Evolutionary conservation across 2,113 vertebrate species (phyloP).

Genomic region (Brachionichthys hirsutus): DNA sequence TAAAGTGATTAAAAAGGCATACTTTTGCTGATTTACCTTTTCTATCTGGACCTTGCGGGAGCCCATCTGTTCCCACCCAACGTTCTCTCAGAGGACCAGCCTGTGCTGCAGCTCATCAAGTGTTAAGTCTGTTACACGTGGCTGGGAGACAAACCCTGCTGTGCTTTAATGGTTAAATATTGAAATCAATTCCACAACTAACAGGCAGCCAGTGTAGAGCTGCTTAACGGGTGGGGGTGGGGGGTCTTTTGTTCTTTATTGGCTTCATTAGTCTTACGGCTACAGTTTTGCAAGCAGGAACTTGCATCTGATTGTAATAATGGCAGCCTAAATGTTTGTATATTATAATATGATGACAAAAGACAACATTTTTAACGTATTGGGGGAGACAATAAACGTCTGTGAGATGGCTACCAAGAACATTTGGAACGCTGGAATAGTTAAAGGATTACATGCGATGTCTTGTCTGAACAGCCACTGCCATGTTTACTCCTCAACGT

Average conservation of each 20-base stretch:
- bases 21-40: slow-evolving; percentile 2
- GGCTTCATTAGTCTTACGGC: not conserved
- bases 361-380: slow-evolving; percentile 1
- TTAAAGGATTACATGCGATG: not conserved
- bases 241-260: slow-evolving; percentile 6
- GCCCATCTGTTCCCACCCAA: slow-evolving; percentile 2
- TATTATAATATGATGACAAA: not conserved
- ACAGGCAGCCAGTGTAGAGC: slow-evolving; percentile 1
- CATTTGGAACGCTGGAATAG: slow-evolving; percentile 8
- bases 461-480: not conserved
- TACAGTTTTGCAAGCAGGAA: slow-evolving; percentile 2
- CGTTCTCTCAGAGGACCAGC: slow-evolving; percentile 2
- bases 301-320: not conserved
- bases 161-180: slow-evolving; percentile 19
- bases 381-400: not conserved
- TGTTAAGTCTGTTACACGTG: slow-evolving; percentile 27
- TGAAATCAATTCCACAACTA: slow-evolving; percentile 23
- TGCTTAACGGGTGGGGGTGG: slow-evolving; percentile 1
- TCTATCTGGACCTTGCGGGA: not conserved
- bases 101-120: slow-evolving; percentile 19
- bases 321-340: not conserved
- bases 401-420: not conserved
- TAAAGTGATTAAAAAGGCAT: too few relatives aligned
- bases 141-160: slow-evolving; percentile 25
- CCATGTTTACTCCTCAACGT: too few relatives aligned